A percentile compares a stretch with the other conserved stretches of the same genome.
These are phyloP conservation scores for Holothuria leucospilota DNA, from an alignment of 53 echinoderm and acorn worm species.

Conservation along the genomic window DNA sequence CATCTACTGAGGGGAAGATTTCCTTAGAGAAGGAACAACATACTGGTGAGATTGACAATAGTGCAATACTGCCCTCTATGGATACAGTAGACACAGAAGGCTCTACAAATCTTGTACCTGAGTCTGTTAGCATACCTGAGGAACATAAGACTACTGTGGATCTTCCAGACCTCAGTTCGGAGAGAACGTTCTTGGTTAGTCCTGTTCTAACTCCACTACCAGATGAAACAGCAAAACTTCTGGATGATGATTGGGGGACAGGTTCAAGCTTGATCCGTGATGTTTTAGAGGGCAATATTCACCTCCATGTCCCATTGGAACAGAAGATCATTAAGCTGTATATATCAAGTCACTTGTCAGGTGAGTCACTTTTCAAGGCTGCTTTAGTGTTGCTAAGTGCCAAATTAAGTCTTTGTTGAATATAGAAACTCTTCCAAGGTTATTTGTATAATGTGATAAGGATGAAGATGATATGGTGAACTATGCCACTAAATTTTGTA, in stretches of 20 bases:
- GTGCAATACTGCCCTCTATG: too few species aligned
- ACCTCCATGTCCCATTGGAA: slow-evolving; percentile 58
- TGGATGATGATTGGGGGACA: slow-evolving; percentile 30
- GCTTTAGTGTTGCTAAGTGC: too few species aligned
- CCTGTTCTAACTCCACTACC: slow-evolving; percentile 22
- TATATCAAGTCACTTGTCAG: slow-evolving; percentile 80
- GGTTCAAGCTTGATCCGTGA: slow-evolving; percentile 49
- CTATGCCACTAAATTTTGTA: too few species aligned
- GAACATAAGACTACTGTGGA: not conserved
- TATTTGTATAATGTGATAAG: too few species aligned
- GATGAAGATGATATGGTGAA: too few species aligned
- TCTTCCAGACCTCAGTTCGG: not conserved
- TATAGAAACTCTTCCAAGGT: too few species aligned
- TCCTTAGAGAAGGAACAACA: not conserved
- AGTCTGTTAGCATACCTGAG: not conserved
- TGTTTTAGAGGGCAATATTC: slow-evolving; percentile 69
- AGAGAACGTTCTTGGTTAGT: slow-evolving; percentile 8
- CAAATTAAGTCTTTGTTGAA: too few species aligned
- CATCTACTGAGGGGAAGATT: not conserved
- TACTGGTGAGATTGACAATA: too few species aligned
- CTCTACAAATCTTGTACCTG: not conserved
- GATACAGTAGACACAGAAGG: not conserved
- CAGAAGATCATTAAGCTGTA: slow-evolving; percentile 76
- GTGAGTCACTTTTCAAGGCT: slow-evolving; percentile 37
- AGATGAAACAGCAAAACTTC: not conserved